Evolutionary conservation across 2,113 vertebrate genomes (phyloP), one percentile per base, ranked within the genome.

Genomic region (Apistogramma diplotaenia): DNA sequence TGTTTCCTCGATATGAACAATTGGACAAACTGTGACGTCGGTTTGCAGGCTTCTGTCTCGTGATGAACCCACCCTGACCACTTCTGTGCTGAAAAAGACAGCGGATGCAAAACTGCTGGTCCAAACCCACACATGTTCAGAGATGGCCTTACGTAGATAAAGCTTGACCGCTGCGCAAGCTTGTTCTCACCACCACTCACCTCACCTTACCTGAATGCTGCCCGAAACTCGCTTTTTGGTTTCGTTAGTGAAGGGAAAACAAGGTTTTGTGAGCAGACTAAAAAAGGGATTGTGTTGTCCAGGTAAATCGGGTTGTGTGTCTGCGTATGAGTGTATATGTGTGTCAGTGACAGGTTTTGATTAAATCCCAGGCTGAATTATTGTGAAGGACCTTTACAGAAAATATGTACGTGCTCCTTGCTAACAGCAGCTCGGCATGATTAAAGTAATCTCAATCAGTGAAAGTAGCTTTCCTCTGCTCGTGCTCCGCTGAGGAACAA

Each of bases 211-310:
- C 89, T 88, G 85, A 81, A 90, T 92, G 88, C 92, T 93, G 89
- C 93, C 89, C 92, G 59, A 55, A 89, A 87, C 88, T 79, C 60
- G 59, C 92, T 89, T 82, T 87, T 85, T 87, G 86, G 87, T 88
- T 85, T 83, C 83, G 89, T 81, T 80, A 29, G 51, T 87, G 65
- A 91, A 84, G 89, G 92, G 91, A 91, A 90, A 84, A 84, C 54
- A 77, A 74, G 72, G 61, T 78, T 90, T 78, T 78, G 61, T 80
- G 74, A 74, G 75, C 80, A 83, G 86, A 88, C 82, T 85, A 62
- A 92, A 93, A 93, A 94, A 95, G 92, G 94, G 93, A 95, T 92
- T 86, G 85, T 85, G 79, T 58, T 93, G 86, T 90, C 80, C 77
- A 62, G 31, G 29, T 76, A 23, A 76, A 3, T 23, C 60, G n/a